These are phyloP conservation scores for Megaceryle torquata DNA, from an alignment of 2,113 vertebrate species.

Conservation along the genomic window DNA sequence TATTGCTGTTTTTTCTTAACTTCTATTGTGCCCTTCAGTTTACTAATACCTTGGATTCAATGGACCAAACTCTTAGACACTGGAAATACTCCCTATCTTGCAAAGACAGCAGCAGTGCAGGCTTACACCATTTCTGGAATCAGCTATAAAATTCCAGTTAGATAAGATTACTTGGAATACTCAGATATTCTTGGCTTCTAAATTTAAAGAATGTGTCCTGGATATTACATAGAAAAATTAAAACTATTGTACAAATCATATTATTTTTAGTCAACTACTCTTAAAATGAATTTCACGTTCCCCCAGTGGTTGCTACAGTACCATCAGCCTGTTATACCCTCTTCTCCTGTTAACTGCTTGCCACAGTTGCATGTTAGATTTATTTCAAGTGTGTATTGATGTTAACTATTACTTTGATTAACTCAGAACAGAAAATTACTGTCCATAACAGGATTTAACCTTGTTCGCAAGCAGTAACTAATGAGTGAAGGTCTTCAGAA, in stretches of 20 bases:
- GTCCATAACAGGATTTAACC: not conserved
- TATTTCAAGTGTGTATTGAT: not conserved
- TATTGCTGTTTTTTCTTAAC: not conserved
- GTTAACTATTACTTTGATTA: conserved; percentile 6
- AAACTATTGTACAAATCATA: not conserved
- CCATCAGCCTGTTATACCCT: not conserved
- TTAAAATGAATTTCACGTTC: not conserved
- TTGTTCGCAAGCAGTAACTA: not conserved
- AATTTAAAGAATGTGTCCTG: not conserved
- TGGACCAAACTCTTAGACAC: not conserved
- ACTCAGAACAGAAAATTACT: not conserved
- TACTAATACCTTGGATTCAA: not conserved
- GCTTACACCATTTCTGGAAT: not conserved
- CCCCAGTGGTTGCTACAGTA: not conserved
- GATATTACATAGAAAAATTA: not conserved
- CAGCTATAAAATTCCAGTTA: not conserved
- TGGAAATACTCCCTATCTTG: not conserved
- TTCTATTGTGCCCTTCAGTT: not conserved
- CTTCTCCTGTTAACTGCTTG: not conserved
- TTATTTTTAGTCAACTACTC: not conserved
- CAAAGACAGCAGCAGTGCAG: not conserved
- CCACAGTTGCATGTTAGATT: not conserved
- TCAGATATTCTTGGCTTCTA: not conserved
- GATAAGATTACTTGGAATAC: not conserved
- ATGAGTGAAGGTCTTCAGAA: not conserved